Conservation (phyloP, 2,888 invertebrate species). For the Pocota personata region DNA sequence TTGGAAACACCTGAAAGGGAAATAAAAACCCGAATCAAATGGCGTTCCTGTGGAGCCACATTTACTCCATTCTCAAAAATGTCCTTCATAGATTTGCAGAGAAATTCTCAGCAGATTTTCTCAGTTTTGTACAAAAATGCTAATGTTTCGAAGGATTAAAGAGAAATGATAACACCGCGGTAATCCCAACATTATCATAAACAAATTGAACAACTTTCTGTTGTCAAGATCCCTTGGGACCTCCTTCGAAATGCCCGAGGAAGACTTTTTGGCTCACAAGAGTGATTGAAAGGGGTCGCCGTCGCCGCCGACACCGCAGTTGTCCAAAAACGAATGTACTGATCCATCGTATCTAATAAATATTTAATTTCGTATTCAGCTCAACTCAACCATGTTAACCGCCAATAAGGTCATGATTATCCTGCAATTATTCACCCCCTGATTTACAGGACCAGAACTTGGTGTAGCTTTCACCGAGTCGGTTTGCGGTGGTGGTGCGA, state of each 20-base stretch:
- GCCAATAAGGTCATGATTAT: conserved; percentile 73
- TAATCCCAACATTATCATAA: conserved; percentile 80
- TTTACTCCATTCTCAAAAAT: conserved; percentile 5
- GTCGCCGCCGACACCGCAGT: neutral
- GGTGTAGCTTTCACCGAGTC: conserved; percentile 43
- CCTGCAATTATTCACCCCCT: conserved; percentile 71
- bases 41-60: neutral
- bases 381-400: conserved; percentile 67
- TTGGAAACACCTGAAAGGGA: conserved; percentile 70
- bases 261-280: neutral
- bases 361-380: conserved; percentile 70
- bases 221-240: conserved; percentile 73
- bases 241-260: neutral
- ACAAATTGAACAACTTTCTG: conserved; percentile 80
- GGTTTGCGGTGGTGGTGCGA: conserved; percentile 46
- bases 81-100: conserved; percentile 29
- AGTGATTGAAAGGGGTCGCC: conserved; percentile 57
- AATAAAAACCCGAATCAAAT: conserved; percentile 66
- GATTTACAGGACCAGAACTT: conserved; percentile 9
- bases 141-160: conserved; percentile 49
- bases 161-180: neutral
- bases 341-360: conserved; percentile 68
- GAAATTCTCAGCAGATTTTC: neutral
- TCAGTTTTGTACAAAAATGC: conserved; percentile 23
- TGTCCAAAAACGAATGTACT: conserved; percentile 21